Conservation (phyloP, 2,113 vertebrate genomes). For the Coreoperca whiteheadi region DNA sequence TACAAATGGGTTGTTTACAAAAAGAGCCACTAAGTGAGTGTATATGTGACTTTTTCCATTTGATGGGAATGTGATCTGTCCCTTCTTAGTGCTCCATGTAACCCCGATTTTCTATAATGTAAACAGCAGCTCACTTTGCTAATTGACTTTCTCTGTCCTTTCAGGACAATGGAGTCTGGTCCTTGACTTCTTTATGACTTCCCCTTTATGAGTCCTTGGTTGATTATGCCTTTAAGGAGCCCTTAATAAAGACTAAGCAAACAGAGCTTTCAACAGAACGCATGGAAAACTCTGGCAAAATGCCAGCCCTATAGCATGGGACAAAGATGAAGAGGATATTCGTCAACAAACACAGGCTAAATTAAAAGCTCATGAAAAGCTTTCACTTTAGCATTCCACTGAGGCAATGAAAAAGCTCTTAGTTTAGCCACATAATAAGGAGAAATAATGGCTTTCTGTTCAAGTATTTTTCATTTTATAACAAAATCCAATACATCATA, state of each 20-base stretch:
- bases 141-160: slow-evolving; percentile 72
- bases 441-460: slow-evolving; percentile 1
- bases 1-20: slow-evolving; percentile 30
- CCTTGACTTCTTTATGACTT: slow-evolving; percentile 80
- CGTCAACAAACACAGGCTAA: slow-evolving; percentile 24
- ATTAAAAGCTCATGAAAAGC: slow-evolving; percentile 51
- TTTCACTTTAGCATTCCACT: slow-evolving; percentile 22
- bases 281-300: too few relatives aligned
- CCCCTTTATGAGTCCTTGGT: slow-evolving; percentile 66
- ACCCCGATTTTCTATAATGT: slow-evolving; percentile 17
- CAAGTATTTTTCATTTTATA: slow-evolving; percentile 3
- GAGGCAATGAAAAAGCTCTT: slow-evolving; percentile 35
- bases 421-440: slow-evolving; percentile 5
- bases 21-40: slow-evolving; percentile 15
- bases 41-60: slow-evolving; percentile 21
- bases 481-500: not conserved
- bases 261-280: slow-evolving; percentile 74
- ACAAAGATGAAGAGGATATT: slow-evolving; percentile 36
- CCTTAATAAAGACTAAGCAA: slow-evolving; percentile 78
- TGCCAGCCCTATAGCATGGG: slow-evolving; percentile 46
- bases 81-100: slow-evolving; percentile 20
- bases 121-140: slow-evolving; percentile 61
- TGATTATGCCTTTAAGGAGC: slow-evolving; percentile 69
- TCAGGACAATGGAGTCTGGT: slow-evolving; percentile 65
- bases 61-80: slow-evolving; percentile 26